Percentiles rank a stretch among this genome's conserved stretches.
These are phyloP conservation scores for Hyposmocoma kahamanoa DNA, from an alignment of 1,140 invertebrate species.

Conservation along the genomic window DNA sequence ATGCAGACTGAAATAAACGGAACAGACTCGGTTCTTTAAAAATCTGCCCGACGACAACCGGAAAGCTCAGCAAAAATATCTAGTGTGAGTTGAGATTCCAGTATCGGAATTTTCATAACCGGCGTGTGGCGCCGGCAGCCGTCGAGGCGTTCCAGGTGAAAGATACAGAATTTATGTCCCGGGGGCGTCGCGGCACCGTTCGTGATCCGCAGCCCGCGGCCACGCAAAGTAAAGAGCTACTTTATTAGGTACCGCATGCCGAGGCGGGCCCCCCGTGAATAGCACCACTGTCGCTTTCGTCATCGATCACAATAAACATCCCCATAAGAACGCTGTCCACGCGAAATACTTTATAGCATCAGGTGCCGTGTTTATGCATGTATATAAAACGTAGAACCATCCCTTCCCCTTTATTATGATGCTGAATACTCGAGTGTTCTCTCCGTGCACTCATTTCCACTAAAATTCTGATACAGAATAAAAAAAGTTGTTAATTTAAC, in stretches of 20 bases:
- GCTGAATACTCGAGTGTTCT: not conserved
- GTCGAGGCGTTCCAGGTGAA: slow-evolving; percentile 43
- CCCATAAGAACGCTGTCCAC: slow-evolving; percentile 24
- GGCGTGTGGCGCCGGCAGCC: slow-evolving; percentile 32
- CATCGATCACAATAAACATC: slow-evolving; percentile 32
- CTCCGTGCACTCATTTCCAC: not conserved
- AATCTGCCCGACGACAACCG: slow-evolving; percentile 54
- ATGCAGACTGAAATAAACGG: slow-evolving; percentile 63
- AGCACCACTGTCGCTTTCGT: slow-evolving; percentile 11
- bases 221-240: slow-evolving; percentile 22
- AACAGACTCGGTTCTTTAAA: slow-evolving; percentile 58
- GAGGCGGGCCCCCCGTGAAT: slow-evolving; percentile 22
- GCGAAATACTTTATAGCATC: slow-evolving; percentile 33
- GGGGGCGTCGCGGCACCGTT: slow-evolving; percentile 35
- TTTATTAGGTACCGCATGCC: slow-evolving; percentile 37
- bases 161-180: slow-evolving; percentile 46
- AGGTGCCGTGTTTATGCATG: slow-evolving; percentile 30
- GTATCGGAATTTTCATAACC: slow-evolving; percentile 67
- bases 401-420: slow-evolving; percentile 10
- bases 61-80: slow-evolving; percentile 59
- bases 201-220: slow-evolving; percentile 23
- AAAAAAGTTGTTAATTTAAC: slow-evolving; percentile 22
- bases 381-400: slow-evolving; percentile 26
- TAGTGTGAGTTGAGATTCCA: slow-evolving; percentile 59
- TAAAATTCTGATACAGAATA: slow-evolving; percentile 4